These are phyloP conservation scores for Hirundichthys speculiger DNA, from an alignment of 2,113 vertebrate genomes.

Conservation along the genomic window DNA sequence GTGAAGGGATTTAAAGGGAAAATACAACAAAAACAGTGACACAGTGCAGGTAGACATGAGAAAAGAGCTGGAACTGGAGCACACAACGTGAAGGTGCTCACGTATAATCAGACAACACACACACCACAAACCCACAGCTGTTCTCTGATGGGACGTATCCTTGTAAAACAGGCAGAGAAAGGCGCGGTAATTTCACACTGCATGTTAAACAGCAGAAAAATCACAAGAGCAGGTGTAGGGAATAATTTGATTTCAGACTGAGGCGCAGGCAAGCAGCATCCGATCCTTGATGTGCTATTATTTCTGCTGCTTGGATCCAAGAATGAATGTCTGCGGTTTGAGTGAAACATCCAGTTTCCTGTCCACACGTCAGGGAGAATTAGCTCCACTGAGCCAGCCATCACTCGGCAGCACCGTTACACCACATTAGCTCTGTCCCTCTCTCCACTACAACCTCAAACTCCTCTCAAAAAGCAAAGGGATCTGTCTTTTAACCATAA, in stretches of 20 bases:
- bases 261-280: conserved; percentile 6
- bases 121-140: conserved; percentile 4
- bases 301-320: conserved; percentile 39
- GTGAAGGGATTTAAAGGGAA: not conserved
- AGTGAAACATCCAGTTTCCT: conserved; percentile 51
- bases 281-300: conserved; percentile 31
- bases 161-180: conserved; percentile 41
- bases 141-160: conserved; percentile 42
- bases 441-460: conserved; percentile 57
- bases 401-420: conserved; percentile 47
- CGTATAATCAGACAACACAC: conserved; percentile 8
- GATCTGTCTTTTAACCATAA: conserved; percentile 62
- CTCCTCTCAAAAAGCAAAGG: conserved; percentile 34
- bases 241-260: conserved; percentile 41
- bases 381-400: conserved; percentile 49
- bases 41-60: conserved; percentile 5
- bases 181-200: conserved; percentile 52
- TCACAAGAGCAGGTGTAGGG: conserved; percentile 43
- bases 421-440: conserved; percentile 48
- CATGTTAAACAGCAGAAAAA: conserved; percentile 54
- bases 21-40: not conserved
- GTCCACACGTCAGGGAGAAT: conserved; percentile 67
- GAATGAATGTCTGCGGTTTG: conserved; percentile 46
- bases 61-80: not conserved
- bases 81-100: not conserved